phyloP scores from a whole-genome alignment of 2,797 vertebrate species.

The Mastacembelus armatus region DNA sequence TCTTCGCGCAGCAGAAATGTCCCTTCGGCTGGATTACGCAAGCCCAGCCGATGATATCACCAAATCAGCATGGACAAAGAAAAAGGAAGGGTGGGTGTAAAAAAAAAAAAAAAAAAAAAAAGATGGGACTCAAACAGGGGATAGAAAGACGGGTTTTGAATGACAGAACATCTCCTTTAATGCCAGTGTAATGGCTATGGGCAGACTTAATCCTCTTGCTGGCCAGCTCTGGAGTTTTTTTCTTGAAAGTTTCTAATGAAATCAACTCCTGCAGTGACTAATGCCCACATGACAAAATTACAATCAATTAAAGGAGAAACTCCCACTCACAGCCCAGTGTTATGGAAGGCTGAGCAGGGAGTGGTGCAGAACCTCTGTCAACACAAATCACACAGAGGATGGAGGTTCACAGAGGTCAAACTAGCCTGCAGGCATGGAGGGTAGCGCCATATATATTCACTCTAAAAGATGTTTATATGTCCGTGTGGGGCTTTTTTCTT shows the following conservation, averaged over 20 bases:
- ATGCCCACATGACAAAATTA: conserved; percentile 57
- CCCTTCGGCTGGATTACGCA: conserved; percentile 72
- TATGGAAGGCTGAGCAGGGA: conserved; percentile 33
- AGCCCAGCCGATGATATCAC: conserved; percentile 70
- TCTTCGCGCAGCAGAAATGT: conserved; percentile 57
- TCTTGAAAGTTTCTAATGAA: conserved; percentile 58
- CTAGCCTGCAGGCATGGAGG: conserved; percentile 35
- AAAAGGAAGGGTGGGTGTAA: conserved; percentile 53
- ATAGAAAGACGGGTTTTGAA: conserved; percentile 52
- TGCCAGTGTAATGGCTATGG: conserved; percentile 48
- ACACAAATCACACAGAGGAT: conserved; percentile 42
- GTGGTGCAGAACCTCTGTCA: conserved; percentile 38
- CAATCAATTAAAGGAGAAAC: conserved; percentile 60
- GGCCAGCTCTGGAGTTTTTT: conserved; percentile 37
- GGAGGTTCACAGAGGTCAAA: conserved; percentile 24
- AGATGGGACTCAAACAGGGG: conserved; percentile 54
- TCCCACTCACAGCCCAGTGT: conserved; percentile 28
- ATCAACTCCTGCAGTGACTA: conserved; percentile 55
- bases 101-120: no score
- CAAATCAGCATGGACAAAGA: conserved; percentile 63
- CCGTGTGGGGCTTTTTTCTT: not conserved
- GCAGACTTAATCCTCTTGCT: conserved; percentile 50
- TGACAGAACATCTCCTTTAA: conserved; percentile 62
- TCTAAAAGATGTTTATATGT: not conserved
- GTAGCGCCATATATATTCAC: conserved; percentile 4